phyloP scores from a whole-genome alignment of 2,113 vertebrate genomes.

The Bubo bubo region DNA sequence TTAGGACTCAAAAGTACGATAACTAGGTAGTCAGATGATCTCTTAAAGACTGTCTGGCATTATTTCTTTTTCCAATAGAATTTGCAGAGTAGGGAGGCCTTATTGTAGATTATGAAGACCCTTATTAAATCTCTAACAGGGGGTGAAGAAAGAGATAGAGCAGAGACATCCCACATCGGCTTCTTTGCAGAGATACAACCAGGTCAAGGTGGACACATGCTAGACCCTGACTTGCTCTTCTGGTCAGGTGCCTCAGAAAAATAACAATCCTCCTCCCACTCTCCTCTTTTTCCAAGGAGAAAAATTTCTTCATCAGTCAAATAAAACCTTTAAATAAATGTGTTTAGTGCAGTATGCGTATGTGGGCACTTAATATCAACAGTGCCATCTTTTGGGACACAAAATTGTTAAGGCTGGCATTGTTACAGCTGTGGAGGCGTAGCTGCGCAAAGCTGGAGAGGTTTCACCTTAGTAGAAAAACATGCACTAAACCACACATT shows the following conservation, averaged over 20 bases:
- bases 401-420: background rate
- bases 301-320: background rate
- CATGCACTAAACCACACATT: background rate
- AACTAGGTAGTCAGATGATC: background rate
- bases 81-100: background rate
- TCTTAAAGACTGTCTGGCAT: background rate
- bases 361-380: background rate
- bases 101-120: background rate
- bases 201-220: background rate
- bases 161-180: background rate
- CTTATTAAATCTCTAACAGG: background rate
- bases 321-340: background rate
- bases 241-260: background rate
- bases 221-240: background rate
- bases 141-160: background rate
- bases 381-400: background rate
- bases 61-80: background rate
- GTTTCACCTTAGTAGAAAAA: background rate
- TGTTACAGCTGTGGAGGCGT: background rate
- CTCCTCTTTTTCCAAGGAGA: background rate
- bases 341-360: background rate
- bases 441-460: background rate
- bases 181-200: background rate
- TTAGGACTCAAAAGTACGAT: background rate
- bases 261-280: rapidly evolving